These are phyloP conservation scores for Hirtodrosophila cameraria DNA, from an alignment of 2,888 invertebrate genomes.

Conservation along the genomic window DNA sequence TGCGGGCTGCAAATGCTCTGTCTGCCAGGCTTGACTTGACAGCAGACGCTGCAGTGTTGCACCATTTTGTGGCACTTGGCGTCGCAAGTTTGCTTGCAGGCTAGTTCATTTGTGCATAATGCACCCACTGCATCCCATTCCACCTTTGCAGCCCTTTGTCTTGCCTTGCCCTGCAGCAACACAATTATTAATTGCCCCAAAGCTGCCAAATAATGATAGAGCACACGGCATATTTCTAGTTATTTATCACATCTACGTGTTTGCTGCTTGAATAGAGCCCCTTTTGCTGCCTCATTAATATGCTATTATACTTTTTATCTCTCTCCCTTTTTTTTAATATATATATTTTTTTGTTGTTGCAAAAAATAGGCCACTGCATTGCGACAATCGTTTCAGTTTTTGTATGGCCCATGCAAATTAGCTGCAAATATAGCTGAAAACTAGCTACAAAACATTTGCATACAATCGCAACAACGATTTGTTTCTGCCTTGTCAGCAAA, in stretches of 20 bases:
- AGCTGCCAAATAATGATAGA: conserved; percentile 77
- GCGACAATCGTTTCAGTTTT: conserved; percentile 43
- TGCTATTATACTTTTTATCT: conserved; percentile 27
- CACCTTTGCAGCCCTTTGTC: background rate
- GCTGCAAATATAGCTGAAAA: conserved; percentile 33
- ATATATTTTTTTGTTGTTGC: conserved; percentile 6
- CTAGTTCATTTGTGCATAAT: conserved; percentile 14
- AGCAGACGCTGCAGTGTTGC: conserved; percentile 66
- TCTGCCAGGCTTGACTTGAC: conserved; percentile 63
- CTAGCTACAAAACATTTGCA: conserved; percentile 44
- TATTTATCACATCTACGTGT: conserved; percentile 57
- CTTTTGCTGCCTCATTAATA: conserved; percentile 42
- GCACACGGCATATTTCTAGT: conserved; percentile 41
- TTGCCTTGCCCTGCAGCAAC: conserved; percentile 11
- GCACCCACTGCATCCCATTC: no score
- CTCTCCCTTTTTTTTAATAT: conserved; percentile 5
- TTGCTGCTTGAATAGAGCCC: conserved; percentile 21
- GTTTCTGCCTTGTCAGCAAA: conserved; percentile 25
- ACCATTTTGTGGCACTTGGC: conserved; percentile 46
- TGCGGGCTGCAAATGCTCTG: conserved; percentile 38
- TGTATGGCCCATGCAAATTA: conserved; percentile 61
- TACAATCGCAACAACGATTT: conserved; percentile 43
- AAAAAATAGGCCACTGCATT: conserved; percentile 38
- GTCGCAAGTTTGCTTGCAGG: conserved; percentile 13
- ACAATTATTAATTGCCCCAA: conserved; percentile 72